Base-by-base conservation (phyloP, 2,888 invertebrate species). In the Choreutis nemorana region DNA sequence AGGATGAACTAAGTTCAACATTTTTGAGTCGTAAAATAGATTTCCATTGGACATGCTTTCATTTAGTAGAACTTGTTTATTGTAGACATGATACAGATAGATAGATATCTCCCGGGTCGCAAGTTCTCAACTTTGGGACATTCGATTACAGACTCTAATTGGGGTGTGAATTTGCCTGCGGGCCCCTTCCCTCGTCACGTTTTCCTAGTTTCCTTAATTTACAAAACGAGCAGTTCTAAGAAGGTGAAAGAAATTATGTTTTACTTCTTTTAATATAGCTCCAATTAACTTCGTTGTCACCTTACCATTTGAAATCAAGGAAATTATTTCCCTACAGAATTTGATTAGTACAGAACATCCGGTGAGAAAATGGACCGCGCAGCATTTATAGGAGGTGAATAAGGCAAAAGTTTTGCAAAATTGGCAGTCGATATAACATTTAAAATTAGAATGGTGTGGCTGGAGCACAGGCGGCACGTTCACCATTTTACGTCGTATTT, bases 401-500 rank as follows among this genome's bases (percentile, higher is more conserved):
- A n/a, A n/a, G n/a, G n/a, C n/a, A n/a, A n/a, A n/a, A n/a, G n/a
- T n/a, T n/a, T n/a, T n/a, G n/a, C n/a, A n/a, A n/a, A n/a, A n/a
- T n/a, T n/a, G n/a, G n/a, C n/a, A n/a, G n/a, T n/a, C n/a, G 27
- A 28, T 27, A 27, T 14, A 32, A 30, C 40, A 39, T 44, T 45
- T 39, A 37, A 42, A 45, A 39, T 46, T 41, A 40, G 44, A 44
- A 39, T 37, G 28, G 31, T 34, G 31, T 29, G 24, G 25, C 24
- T 33, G 28, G 29, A 35, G 40, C 35, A 37, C 40, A 49, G 45
- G 25, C 31, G 55, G 60, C 63, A 61, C 67, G 66, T 60, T 60
- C 63, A 64, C 67, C 64, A 62, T 61, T 73, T 68, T 63, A 64
- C 65, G 70, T 67, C 65, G 66, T 60, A 51, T 71, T 73, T 75